Evolutionary conservation across 2,888 invertebrate species (phyloP), one percentile per base, ranked within the genome.

Genomic region (Cenopis cana): DNA sequence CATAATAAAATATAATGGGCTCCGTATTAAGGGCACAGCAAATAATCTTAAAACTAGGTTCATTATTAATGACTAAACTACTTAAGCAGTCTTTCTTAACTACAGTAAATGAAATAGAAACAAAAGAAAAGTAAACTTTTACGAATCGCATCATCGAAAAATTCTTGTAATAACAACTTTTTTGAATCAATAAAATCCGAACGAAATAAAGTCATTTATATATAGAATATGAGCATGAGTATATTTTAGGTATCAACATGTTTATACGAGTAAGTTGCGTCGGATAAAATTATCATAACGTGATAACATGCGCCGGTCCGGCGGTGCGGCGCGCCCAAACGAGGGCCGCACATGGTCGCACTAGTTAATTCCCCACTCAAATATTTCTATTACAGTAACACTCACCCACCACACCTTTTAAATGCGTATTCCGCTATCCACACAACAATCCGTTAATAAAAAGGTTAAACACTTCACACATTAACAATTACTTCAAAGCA

Each of bases 281-380:
- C 20, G 64, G 52, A 64, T 64, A 64, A 64, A 50, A 54, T 64
- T 54, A 64, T 64, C 52, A 54, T 64, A 54, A 64, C 38, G 52
- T 36, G 64, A 64, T 54, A 64, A 64, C 52, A 38, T 36, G 54
- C 64, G 20, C 17, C 14, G 54, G 14, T 29, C 62, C 36, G 62
- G 18, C 9, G 49, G 24, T 24, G 24, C 24, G 24, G 24, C 24
- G 2, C 20, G 59, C 20, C 46, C 24, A 24, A 24, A 20, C 14
- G 14, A 46, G 10, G 10, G 14, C 11, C 49, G 10, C 5, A 1
- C 50, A n/a, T 12, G 29, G 18, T 10, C 49, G 24, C 17, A 12
- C 29, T 54, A 10, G 46, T n/a, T 61, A 49, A 38, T 38, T 64
- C 52, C 52, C 38, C 64, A 38, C n/a, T 36, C 12, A 50, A 61